A percentile compares a stretch with the other conserved stretches of the same genome.
Conservation (phyloP, 2,888 invertebrate genomes). For the Tanypteryx hageni region DNA sequence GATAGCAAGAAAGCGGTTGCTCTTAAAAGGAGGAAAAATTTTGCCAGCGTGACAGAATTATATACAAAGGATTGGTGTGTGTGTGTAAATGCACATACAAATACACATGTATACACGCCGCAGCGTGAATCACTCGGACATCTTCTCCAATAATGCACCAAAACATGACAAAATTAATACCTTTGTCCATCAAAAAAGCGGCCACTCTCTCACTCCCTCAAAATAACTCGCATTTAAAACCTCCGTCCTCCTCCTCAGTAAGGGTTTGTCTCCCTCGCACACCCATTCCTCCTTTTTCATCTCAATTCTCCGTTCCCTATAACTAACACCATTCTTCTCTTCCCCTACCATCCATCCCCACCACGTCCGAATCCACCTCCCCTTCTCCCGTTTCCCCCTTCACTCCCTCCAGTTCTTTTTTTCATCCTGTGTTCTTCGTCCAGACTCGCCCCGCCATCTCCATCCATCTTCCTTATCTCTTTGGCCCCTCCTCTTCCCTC, state of each 20-base stretch:
- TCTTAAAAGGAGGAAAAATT: too few species aligned
- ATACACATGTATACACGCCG: not conserved
- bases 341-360: not conserved
- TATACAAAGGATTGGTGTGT: too few species aligned
- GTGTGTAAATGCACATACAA: too few species aligned
- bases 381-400: not conserved
- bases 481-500: not conserved
- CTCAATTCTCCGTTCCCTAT: not conserved
- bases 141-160: not conserved
- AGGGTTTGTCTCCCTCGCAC: not conserved
- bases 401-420: not conserved
- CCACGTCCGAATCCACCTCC: not conserved
- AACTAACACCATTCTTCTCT: constrained; percentile 1
- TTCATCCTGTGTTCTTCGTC: constrained; percentile 50
- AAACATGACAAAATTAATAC: constrained; percentile 24
- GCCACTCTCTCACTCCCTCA: not conserved
- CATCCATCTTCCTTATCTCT: constrained; percentile 60
- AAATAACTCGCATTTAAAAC: not conserved
- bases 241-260: not conserved
- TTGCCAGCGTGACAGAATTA: too few species aligned
- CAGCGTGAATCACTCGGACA: not conserved
- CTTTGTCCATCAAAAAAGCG: not conserved
- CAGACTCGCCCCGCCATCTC: constrained; percentile 37
- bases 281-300: not conserved
- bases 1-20: too few species aligned